Evolutionary conservation across 2,888 invertebrate genomes (phyloP), one percentile per base, ranked within the genome.

Genomic region (Hirtodrosophila duncani): DNA sequence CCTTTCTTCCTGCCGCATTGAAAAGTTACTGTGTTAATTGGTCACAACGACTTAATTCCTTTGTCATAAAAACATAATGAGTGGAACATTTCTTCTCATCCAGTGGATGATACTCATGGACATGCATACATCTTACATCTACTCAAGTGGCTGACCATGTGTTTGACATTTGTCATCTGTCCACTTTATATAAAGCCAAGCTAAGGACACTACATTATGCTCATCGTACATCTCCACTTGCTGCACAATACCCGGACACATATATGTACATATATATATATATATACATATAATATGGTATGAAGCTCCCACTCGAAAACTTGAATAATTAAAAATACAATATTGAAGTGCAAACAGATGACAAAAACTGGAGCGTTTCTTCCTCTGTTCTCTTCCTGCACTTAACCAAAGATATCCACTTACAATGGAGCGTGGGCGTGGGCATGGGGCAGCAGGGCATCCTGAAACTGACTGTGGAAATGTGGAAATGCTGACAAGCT

Each of bases 371-470:
- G 60, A 57, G 46, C 55, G 51, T 38, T 53, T 52, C 34, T 43
- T 44, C 63, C 14, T 39, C 42, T 42, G 14, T 27, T 27, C 27
- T 20, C 48, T 24, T 52, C 39, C 49, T 60, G 67, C 69, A 68
- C 74, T 68, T 70, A 68, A 52, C 63, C 64, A 61, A 66, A 69
- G 70, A 72, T 70, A 68, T 72, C 70, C 70, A 71, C 67, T 71
- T 69, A 64, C 71, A 61, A 20, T n/a, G n/a, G n/a, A n/a, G n/a
- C n/a, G n/a, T n/a, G 51, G 38, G 31, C 23, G 31, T 27, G 17
- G 29, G 38, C n/a, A n/a, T n/a, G 41, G 24, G 9, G 9, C 14
- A 36, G 8, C 9, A 11, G n/a, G 26, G 20, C 23, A 37, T 37
- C 6, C 51, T 39, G 51, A 48, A 27, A 49, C 41, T 37, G 17